A percentile compares a stretch with the other conserved stretches of the same genome.
Evolutionary conservation across 1,140 invertebrate genomes (phyloP).

Genomic region (Drosophila punjabiensis): DNA sequence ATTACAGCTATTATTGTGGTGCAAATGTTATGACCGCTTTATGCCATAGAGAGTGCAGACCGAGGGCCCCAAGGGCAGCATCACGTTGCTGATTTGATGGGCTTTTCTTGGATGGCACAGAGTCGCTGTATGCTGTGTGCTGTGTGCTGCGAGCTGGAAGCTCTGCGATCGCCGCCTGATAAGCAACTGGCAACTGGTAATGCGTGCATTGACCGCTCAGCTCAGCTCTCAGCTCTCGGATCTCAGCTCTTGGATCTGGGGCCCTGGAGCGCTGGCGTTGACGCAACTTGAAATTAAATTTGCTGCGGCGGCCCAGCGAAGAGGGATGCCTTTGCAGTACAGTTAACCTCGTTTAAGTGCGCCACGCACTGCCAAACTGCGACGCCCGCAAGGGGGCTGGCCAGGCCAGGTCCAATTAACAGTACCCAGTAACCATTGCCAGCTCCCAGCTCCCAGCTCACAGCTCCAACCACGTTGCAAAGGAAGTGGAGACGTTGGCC

Average conservation of each 20-base stretch:
- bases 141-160: conserved; percentile 27
- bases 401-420: conserved; percentile 72
- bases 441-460: conserved; percentile 14
- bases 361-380: conserved; percentile 64
- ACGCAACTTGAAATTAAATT: conserved; percentile 79
- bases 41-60: conserved; percentile 16
- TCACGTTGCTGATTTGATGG: conserved; percentile 81
- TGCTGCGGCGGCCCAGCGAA: conserved; percentile 49
- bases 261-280: conserved; percentile 56
- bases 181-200: conserved; percentile 68
- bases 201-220: conserved; percentile 79
- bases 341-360: conserved; percentile 81
- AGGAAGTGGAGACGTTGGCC: conserved; percentile 60
- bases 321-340: conserved; percentile 66
- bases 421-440: conserved; percentile 64
- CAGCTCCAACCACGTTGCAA: conserved; percentile 59
- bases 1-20: conserved; percentile 79
- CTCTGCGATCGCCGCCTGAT: conserved; percentile 41
- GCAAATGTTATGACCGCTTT: conserved; percentile 73
- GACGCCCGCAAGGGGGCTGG: conserved; percentile 15
- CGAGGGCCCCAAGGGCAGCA: conserved; percentile 69
- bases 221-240: conserved; percentile 33
- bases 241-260: conserved; percentile 24
- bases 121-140: conserved; percentile 12
- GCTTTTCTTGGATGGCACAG: conserved; percentile 30